Percentiles rank a stretch among this genome's conserved stretches.
Evolutionary conservation across 92 coral and sea anemone genomes (phyloP).

Genomic region (Zoanthus solanderi): DNA sequence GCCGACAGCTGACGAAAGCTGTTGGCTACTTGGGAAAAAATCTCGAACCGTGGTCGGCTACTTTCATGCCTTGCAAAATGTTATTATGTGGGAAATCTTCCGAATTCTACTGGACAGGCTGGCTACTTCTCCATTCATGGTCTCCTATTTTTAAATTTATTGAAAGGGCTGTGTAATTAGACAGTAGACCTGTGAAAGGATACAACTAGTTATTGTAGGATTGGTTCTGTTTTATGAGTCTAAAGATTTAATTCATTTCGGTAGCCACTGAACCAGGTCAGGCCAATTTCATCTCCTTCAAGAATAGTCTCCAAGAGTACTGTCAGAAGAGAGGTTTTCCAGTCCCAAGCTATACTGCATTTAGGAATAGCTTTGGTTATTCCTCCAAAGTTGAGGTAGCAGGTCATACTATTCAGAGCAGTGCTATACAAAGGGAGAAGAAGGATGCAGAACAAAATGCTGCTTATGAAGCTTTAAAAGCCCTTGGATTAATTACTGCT

Average conservation of each 20-base stretch:
- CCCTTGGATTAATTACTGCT: conserved; percentile 69
- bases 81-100: too few species aligned
- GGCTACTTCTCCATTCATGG: too few species aligned
- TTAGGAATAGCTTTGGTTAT: conserved; percentile 73
- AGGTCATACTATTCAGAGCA: conserved; percentile 61
- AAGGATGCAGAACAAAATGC: conserved; percentile 93
- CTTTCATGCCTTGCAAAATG: too few species aligned
- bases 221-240: too few species aligned
- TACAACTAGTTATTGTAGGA: too few species aligned
- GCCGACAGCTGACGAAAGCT: too few species aligned
- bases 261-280: conserved; percentile 81
- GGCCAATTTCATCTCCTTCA: conserved; percentile 86
- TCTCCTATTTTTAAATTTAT: too few species aligned
- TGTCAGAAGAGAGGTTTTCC: conserved; percentile 87
- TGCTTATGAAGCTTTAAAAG: conserved; percentile 81
- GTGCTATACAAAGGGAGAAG: conserved; percentile 74
- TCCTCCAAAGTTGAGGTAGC: conserved; percentile 80
- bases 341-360: conserved; percentile 74
- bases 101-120: too few species aligned
- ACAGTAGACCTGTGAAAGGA: too few species aligned
- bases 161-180: too few species aligned
- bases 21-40: too few species aligned
- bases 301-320: conserved; percentile 95
- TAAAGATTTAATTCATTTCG: not conserved
- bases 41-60: too few species aligned